These are phyloP conservation scores for Coelogynopora nodosa DNA, from an alignment of 2,888 invertebrate genomes.

Conservation along the genomic window DNA sequence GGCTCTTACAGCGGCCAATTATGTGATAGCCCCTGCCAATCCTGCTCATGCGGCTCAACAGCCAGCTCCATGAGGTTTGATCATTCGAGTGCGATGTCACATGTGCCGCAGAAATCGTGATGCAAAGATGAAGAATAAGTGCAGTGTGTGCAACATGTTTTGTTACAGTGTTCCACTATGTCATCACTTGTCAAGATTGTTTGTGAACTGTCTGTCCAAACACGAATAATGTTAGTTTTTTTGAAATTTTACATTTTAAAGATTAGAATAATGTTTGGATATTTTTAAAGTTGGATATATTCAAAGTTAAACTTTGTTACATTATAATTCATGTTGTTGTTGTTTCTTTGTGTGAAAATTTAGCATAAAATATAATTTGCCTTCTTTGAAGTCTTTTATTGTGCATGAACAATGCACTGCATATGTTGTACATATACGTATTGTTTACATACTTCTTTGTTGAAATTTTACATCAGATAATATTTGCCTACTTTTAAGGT, in stretches of 20 bases:
- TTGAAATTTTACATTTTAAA: background rate
- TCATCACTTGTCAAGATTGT: background rate
- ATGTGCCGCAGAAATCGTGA: background rate
- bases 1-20: constrained; percentile 16
- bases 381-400: background rate
- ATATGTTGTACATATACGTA: too few species aligned
- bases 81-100: background rate
- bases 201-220: background rate
- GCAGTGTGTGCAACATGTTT: background rate
- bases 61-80: background rate
- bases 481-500: background rate
- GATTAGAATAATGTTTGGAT: background rate
- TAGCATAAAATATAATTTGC: background rate
- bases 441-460: background rate
- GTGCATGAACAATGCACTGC: background rate
- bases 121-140: background rate
- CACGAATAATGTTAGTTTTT: background rate
- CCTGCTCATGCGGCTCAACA: background rate
- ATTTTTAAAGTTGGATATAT: background rate
- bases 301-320: background rate
- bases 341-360: background rate
- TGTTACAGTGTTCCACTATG: background rate
- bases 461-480: constrained; percentile 2
- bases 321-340: background rate
- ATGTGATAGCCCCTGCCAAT: background rate